Percentiles rank a stretch among this genome's conserved stretches.
Evolutionary conservation across 2,797 vertebrate genomes (phyloP).

Genomic region (Dromococcyx pavoninus): DNA sequence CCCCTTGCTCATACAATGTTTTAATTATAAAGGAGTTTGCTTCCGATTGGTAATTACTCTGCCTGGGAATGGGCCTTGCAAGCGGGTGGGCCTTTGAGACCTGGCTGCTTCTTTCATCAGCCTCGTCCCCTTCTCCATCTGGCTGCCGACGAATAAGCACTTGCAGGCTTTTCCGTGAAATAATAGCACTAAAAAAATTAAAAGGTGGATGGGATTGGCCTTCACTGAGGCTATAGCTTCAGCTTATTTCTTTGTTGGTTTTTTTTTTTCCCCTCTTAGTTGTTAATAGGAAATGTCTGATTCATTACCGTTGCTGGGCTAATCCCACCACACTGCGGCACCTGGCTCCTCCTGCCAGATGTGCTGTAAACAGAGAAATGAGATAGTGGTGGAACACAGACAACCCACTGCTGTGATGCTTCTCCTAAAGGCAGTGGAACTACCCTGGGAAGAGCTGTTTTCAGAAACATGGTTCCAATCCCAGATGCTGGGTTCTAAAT

Average conservation of each 20-base stretch:
- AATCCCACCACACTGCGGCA: not conserved
- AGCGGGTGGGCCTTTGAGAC: not conserved
- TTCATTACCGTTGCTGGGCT: not conserved
- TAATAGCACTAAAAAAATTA: not conserved
- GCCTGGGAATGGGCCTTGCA: slow-evolving; percentile 4
- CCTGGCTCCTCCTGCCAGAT: not conserved
- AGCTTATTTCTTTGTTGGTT: not conserved
- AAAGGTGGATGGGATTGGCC: not conserved
- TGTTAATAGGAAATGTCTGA: not conserved
- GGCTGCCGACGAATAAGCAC: not conserved
- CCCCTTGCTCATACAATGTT: slow-evolving; percentile 36
- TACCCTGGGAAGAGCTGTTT: not conserved
- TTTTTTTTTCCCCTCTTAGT: not conserved
- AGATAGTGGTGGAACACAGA: not conserved
- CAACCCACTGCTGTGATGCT: not conserved
- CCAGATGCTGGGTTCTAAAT: fast-evolving
- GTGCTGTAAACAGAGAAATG: not conserved
- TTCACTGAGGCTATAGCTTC: not conserved
- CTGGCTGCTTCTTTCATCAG: not conserved
- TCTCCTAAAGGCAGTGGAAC: not conserved
- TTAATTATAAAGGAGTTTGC: slow-evolving; percentile 55
- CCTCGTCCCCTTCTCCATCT: not conserved
- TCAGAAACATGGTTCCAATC: not conserved
- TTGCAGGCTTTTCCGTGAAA: not conserved
- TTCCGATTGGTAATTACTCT: slow-evolving; percentile 55